These are phyloP conservation scores for Macropis europaea DNA, from an alignment of 2,888 invertebrate species.

Conservation along the genomic window DNA sequence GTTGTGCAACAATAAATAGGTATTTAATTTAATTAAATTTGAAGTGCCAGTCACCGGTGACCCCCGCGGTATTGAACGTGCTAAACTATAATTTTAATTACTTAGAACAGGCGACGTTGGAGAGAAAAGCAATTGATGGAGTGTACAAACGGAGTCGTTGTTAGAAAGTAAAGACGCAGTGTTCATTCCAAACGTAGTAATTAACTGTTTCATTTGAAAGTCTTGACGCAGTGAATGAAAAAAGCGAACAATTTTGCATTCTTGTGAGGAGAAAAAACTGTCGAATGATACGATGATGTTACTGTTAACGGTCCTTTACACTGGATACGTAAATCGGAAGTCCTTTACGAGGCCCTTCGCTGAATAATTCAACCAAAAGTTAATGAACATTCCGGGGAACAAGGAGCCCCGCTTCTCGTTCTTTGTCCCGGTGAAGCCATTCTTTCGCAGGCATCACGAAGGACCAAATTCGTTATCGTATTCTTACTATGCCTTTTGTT, in stretches of 20 bases:
- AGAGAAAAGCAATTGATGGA: too few relatives aligned
- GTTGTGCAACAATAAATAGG: too few relatives aligned
- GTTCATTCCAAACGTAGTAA: too few relatives aligned
- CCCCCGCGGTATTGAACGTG: too few relatives aligned
- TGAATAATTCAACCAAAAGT: conserved; percentile 50
- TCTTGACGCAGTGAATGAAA: background rate
- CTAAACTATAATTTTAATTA: too few relatives aligned
- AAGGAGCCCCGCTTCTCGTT: background rate
- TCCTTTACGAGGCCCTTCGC: conserved; percentile 16
- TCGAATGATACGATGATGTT: conserved; percentile 1
- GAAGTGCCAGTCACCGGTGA: too few relatives aligned
- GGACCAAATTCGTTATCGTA: conserved; percentile 37
- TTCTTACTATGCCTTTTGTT: background rate
- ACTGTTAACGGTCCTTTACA: background rate
- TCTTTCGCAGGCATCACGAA: background rate
- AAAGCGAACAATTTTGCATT: conserved; percentile 1
- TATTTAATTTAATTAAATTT: too few relatives aligned
- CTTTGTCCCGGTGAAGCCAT: background rate
- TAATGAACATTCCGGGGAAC: conserved; percentile 48
- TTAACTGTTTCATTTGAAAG: too few relatives aligned
- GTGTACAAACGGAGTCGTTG: too few relatives aligned
- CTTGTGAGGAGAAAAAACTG: conserved; percentile 8
- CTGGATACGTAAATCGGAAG: conserved; percentile 26
- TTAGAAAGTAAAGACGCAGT: too few relatives aligned
- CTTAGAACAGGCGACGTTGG: too few relatives aligned